Percentiles rank a stretch among this genome's conserved stretches.
These are phyloP conservation scores for Abramis brama DNA, from an alignment of 2,113 vertebrate genomes.

Conservation along the genomic window DNA sequence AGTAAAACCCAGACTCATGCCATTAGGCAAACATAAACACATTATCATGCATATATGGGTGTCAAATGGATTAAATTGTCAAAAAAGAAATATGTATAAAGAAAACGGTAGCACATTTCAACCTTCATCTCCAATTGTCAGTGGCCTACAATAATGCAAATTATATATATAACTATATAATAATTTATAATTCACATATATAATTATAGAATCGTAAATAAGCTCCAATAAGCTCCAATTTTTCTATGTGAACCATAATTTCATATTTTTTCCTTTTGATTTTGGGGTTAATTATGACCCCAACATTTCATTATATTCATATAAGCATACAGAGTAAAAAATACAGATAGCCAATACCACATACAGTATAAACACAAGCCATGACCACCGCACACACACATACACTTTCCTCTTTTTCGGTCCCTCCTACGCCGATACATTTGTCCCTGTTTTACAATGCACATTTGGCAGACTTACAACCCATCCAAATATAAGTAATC, in stretches of 20 bases:
- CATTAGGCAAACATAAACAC: slow-evolving; percentile 26
- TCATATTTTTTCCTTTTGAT: background rate
- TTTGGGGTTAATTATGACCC: background rate
- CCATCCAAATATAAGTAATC: slow-evolving; percentile 63
- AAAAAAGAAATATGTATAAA: background rate
- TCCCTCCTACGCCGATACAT: slow-evolving; percentile 24
- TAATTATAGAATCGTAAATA: too few species aligned
- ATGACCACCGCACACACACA: slow-evolving; percentile 48
- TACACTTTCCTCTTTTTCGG: slow-evolving; percentile 5
- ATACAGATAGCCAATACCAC: slow-evolving; percentile 17
- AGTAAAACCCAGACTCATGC: slow-evolving; percentile 51
- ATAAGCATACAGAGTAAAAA: background rate
- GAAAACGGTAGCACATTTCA: background rate
- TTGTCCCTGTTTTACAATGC: slow-evolving; percentile 51
- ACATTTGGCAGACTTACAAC: slow-evolving; percentile 61
- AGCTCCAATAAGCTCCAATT: too few species aligned
- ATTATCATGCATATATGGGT: background rate
- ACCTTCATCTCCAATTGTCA: too few species aligned
- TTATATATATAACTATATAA: too few species aligned
- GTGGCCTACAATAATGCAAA: background rate
- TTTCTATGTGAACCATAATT: background rate
- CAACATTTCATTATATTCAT: background rate
- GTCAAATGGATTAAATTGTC: slow-evolving; percentile 14
- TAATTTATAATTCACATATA: too few species aligned
- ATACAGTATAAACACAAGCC: slow-evolving; percentile 54